Conservation (phyloP, 2,797 vertebrate species). For the Mus caroli region DNA sequence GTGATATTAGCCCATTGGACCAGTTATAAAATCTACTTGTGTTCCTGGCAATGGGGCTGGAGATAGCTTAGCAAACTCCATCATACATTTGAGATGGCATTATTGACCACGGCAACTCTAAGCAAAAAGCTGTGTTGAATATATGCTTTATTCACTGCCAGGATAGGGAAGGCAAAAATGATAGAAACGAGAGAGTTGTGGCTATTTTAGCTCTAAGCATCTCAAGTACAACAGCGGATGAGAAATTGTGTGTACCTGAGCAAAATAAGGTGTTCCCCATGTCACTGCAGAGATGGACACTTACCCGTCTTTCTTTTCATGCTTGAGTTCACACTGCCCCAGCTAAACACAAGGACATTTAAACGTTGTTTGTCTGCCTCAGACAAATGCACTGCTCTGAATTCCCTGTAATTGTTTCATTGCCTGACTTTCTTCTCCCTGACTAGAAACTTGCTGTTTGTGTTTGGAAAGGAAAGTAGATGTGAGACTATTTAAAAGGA, state of each 20-base stretch:
- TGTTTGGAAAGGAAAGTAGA: slow-evolving; percentile 39
- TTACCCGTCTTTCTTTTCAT: not conserved
- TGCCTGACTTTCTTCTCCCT: slow-evolving; percentile 22
- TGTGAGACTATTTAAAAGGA: not conserved
- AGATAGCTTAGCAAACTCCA: slow-evolving; percentile 34
- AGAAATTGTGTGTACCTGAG: not conserved
- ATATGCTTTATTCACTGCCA: slow-evolving; percentile 3
- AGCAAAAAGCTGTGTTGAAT: slow-evolving; percentile 26
- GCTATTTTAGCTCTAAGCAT: slow-evolving; percentile 27
- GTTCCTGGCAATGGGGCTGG: not conserved
- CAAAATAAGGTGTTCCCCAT: not conserved
- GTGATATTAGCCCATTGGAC: not conserved
- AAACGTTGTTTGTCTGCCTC: slow-evolving; percentile 12
- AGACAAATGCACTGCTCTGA: slow-evolving; percentile 16
- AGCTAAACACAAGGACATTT: slow-evolving; percentile 51
- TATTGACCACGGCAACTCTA: not conserved
- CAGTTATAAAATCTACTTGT: not conserved
- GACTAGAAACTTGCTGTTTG: not conserved
- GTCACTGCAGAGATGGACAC: not conserved
- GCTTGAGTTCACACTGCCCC: not conserved
- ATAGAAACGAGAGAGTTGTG: slow-evolving; percentile 32
- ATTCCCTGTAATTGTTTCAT: slow-evolving; percentile 63
- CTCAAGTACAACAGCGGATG: not conserved
- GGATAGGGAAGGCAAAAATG: not conserved
- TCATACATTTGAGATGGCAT: not conserved